Base-by-base conservation (phyloP, 2,113 vertebrate genomes). In the Coryphaenoides rupestris region DNA sequence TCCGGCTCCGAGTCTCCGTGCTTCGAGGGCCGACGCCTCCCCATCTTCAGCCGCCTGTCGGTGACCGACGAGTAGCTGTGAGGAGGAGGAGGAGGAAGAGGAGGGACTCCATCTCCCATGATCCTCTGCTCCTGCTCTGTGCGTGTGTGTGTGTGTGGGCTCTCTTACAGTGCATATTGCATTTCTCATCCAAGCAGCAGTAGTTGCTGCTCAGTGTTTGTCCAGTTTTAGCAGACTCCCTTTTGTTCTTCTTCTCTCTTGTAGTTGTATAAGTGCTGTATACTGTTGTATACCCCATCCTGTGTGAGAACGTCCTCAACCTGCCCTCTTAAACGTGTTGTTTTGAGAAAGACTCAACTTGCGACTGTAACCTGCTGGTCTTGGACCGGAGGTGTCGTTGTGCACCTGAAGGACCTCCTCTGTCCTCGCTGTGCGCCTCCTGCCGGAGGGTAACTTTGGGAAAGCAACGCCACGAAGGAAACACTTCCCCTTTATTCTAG, bases 11-110 rank as follows among this genome's bases (percentile, higher is more conserved):
- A 92, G 40, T 92, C 92, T 0, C 90, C 92, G 0, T 81, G 80
- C 50, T 69, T 88, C 1, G 92, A 91, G 21, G 83, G 81, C 63
- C 67, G 73, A 0, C 88, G 88, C 0, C 77, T 90, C 62, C 93
- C 92, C 21, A 93, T 94, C 72, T 94, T 94, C 60, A 94, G 92
- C 77, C 85, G 87, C 17, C 74, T 94, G 60, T 92, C 92, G 0
- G 77, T 90, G 10, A 79, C 87, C 52, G 91, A 90, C 45, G 86
- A 90, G 66, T 91, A 88, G 75, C 57, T 22, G 17, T 19, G 33
- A 19, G 14, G 3, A 40, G 33, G 19, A 28, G 17, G 17, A 2
- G 21, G 52, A 21, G 16, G 50, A 19, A 3, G 17, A 53, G 17
- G 16, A 17, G 17, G 5, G 47, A 50, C 47, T n/a, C 14, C 47